Conservation (phyloP, 2,888 invertebrate genomes). For the Hydraecia micacea region DNA sequence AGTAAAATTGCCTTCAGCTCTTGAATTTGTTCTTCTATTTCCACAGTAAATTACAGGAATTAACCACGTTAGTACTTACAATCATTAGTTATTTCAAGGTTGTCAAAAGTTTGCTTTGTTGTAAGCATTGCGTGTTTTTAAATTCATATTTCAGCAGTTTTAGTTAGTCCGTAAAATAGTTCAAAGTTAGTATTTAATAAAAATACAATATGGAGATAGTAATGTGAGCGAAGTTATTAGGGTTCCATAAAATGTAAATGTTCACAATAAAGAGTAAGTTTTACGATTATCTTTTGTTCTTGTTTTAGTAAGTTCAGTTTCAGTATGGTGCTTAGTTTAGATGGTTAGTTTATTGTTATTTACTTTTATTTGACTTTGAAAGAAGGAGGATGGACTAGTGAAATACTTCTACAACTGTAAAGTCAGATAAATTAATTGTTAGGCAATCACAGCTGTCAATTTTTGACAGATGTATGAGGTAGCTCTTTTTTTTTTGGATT, state of each 20-base stretch:
- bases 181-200: conserved; percentile 21
- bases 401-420: not conserved
- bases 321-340: not conserved
- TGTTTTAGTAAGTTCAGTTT: conserved; percentile 8
- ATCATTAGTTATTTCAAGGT: conserved; percentile 26
- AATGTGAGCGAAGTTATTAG: conserved; percentile 37
- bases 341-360: not conserved
- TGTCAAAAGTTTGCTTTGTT: conserved; percentile 3
- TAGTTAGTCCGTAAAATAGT: not conserved
- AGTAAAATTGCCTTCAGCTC: conserved; percentile 42
- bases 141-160: conserved; percentile 30
- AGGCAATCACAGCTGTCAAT: not conserved
- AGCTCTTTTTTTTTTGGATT: too few species aligned
- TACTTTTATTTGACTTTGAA: conserved; percentile 5
- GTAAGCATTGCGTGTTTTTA: conserved; percentile 25
- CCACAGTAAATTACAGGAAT: conserved; percentile 27
- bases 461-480: not conserved
- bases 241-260: conserved; percentile 31
- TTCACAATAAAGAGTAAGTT: conserved; percentile 19
- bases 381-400: not conserved
- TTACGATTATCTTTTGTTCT: conserved; percentile 29
- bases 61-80: not conserved
- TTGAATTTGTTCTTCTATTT: conserved; percentile 19
- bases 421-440: not conserved
- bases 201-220: conserved; percentile 41